These are phyloP conservation scores for Athetis lepigone DNA, from an alignment of 2,888 invertebrate species.

Conservation along the genomic window DNA sequence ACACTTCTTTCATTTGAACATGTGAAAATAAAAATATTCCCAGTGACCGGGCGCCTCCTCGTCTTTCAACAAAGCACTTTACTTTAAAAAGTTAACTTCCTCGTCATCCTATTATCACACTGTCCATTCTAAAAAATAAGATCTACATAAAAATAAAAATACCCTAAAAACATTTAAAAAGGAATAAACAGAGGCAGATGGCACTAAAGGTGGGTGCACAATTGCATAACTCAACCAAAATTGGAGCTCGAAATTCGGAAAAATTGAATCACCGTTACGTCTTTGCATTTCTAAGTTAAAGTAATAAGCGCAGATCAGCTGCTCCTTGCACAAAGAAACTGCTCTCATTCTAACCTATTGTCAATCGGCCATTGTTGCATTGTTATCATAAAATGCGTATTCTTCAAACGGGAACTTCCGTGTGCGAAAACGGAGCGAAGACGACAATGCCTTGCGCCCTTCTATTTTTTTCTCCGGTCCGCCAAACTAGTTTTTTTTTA, in stretches of 20 bases:
- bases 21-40: background rate
- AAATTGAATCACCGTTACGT: slow-evolving; percentile 77
- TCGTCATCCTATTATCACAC: slow-evolving; percentile 28
- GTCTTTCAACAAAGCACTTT: background rate
- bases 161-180: slow-evolving; percentile 51
- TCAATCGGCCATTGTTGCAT: slow-evolving; percentile 79
- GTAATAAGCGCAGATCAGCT: slow-evolving; percentile 82
- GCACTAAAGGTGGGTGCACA: slow-evolving; percentile 57
- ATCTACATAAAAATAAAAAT: slow-evolving; percentile 53
- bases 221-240: slow-evolving; percentile 65
- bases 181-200: slow-evolving; percentile 59
- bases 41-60: background rate
- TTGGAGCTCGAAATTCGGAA: slow-evolving; percentile 70
- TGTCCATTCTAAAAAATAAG: slow-evolving; percentile 12
- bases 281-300: slow-evolving; percentile 72
- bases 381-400: slow-evolving; percentile 83
- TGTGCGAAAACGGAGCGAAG: slow-evolving; percentile 83
- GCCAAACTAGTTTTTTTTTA: slow-evolving; percentile 85
- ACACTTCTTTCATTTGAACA: background rate
- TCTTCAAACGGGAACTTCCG: slow-evolving; percentile 85
- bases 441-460: slow-evolving; percentile 78
- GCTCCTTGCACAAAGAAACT: slow-evolving; percentile 75
- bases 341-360: slow-evolving; percentile 85
- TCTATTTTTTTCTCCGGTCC: slow-evolving; percentile 75
- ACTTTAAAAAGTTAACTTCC: background rate